Base-by-base conservation (phyloP, 2,113 vertebrate species). In the Alouatta palliata region DNA sequence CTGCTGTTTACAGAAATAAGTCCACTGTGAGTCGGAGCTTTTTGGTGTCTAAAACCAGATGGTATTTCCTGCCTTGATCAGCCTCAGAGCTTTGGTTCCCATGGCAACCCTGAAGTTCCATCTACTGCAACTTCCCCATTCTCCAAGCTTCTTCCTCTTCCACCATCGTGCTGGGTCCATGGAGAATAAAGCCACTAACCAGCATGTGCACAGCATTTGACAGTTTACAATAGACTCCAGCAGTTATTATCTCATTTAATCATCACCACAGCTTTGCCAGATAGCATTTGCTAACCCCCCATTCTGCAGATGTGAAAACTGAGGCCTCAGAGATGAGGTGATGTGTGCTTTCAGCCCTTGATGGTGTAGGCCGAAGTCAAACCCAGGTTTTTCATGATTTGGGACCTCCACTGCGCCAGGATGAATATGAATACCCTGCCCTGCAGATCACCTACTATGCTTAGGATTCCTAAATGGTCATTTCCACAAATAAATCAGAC, bases 51-150 rank as follows among this genome's bases (percentile, higher is more conserved):
- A 88, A 97, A 98, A 94, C 97, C 97, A 98, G 97, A 98, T 98
- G 97, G 97, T 97, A 97, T 96, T 97, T 98, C 97, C 97, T 97
- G 97, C 97, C 92, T 97, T 95, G 95, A 97, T 98, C 96, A 97
- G 97, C 87, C 90, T 97, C 11, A 32, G 97, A 95, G 97, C 96
- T 96, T 92, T 90, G 92, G 97, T 98, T 98, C 85, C 97, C 96
- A 98, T 98, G 96, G 96, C 95, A 98, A 98, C 97, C 94, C 73
- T 9, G 2, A 97, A 96, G 97, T 97, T 97, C 96, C 97, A 95
- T 95, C 97, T 97, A 98, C 97, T 96, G 97, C 92, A 96, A 97
- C 97, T 97, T 98, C 76, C 79, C 92, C 0, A 8, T 87, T 97
- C 96, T 95, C 97, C 3, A n/a, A 96, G 97, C 81, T 92, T 83